Evolutionary conservation across 2,113 vertebrate genomes (phyloP).

Genomic region (Eclectus roratus): DNA sequence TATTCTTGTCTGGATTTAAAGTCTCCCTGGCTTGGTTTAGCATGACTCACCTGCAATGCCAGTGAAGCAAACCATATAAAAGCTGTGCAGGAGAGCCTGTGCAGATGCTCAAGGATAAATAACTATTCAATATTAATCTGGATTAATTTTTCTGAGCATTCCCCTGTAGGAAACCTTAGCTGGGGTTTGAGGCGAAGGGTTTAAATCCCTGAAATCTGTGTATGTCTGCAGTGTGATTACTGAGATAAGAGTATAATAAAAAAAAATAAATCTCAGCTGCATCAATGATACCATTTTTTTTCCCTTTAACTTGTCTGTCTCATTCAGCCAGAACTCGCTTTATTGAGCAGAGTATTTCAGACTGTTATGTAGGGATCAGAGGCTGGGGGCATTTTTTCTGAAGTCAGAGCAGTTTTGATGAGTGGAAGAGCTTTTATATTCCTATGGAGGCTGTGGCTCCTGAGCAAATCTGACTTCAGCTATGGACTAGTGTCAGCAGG

Average conservation of each 20-base stretch:
- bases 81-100: not conserved
- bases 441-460: not conserved
- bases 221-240: not conserved
- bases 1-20: not conserved
- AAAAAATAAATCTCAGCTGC: not conserved
- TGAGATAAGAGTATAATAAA: not conserved
- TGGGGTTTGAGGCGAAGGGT: not conserved
- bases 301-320: not conserved
- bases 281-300: not conserved
- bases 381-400: not conserved
- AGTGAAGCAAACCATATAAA: not conserved
- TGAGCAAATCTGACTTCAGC: not conserved
- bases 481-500: not conserved
- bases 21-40: not conserved
- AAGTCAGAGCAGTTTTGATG: not conserved
- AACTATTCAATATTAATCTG: not conserved
- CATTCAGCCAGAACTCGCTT: not conserved
- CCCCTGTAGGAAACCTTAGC: not conserved
- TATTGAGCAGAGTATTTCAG: not conserved
- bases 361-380: not conserved
- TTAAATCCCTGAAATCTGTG: not conserved
- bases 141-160: not conserved
- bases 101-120: not conserved
- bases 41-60: not conserved
- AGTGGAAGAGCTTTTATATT: not conserved